Conservation (phyloP, 2,113 vertebrate species). For the Pachycephala philippinensis region DNA sequence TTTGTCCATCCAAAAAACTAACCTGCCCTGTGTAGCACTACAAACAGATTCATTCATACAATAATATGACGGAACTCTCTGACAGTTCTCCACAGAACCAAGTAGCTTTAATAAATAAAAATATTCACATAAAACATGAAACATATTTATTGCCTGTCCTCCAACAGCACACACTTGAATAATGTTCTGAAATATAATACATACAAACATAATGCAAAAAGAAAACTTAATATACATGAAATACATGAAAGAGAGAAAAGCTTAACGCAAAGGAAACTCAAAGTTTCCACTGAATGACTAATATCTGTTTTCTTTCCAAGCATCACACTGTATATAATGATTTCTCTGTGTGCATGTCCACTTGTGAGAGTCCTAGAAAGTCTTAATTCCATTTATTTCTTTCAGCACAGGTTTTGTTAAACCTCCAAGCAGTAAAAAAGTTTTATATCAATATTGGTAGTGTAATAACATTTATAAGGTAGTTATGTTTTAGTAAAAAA, state of each 20-base stretch:
- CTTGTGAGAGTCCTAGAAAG: neutral
- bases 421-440: neutral
- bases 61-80: neutral
- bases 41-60: neutral
- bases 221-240: neutral
- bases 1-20: neutral
- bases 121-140: neutral
- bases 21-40: neutral
- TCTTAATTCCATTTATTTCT: neutral
- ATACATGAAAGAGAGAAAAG: neutral
- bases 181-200: neutral
- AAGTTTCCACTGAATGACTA: neutral
- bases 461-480: neutral
- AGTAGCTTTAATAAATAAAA: neutral
- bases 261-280: neutral
- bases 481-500: neutral
- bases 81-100: neutral
- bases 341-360: neutral
- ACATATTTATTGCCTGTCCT: neutral
- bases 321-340: neutral
- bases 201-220: neutral
- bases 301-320: neutral
- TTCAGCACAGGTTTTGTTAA: neutral
- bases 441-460: neutral
- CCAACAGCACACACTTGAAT: neutral